phyloP scores from a whole-genome alignment of 2,113 vertebrate genomes.

The Eudyptes chrysolophus region DNA sequence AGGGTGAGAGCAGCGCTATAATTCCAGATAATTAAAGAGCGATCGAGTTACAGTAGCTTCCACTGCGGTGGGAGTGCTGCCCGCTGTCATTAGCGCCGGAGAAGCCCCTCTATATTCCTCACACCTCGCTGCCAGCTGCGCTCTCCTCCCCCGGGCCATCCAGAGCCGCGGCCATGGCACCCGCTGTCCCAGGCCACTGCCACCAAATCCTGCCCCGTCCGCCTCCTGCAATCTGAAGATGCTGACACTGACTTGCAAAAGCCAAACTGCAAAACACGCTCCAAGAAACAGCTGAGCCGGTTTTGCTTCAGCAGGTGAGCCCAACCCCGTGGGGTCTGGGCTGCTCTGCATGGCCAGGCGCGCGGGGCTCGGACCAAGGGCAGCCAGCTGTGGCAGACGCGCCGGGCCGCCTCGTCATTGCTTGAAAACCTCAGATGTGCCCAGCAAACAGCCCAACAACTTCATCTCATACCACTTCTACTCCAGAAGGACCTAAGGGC shows the following conservation, averaged over 20 bases:
- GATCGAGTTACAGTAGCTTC: conserved; percentile 1
- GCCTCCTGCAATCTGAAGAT: not conserved
- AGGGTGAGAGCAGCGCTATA: conserved; percentile 50
- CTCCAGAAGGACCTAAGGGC: not conserved
- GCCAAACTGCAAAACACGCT: not conserved
- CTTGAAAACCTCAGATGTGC: not conserved
- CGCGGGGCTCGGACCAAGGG: fast-evolving
- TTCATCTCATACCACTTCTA: not conserved
- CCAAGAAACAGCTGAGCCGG: fast-evolving
- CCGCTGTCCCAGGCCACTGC: not conserved
- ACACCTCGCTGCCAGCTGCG: not conserved
- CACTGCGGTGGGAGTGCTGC: conserved; percentile 3
- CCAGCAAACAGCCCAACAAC: not conserved
- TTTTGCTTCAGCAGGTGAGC: not conserved
- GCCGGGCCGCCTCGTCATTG: fast-evolving
- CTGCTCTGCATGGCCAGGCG: fast-evolving
- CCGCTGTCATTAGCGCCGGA: not conserved
- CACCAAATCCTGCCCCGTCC: not conserved
- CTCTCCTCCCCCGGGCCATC: not conserved
- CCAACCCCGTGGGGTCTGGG: not conserved
- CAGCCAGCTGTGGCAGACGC: not conserved
- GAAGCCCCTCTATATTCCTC: conserved; percentile 14
- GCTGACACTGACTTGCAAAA: fast-evolving
- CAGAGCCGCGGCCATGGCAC: fast-evolving
- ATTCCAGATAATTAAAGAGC: conserved; percentile 77